These are phyloP conservation scores for Lampris incognitus DNA, from an alignment of 2,113 vertebrate species.

Conservation along the genomic window DNA sequence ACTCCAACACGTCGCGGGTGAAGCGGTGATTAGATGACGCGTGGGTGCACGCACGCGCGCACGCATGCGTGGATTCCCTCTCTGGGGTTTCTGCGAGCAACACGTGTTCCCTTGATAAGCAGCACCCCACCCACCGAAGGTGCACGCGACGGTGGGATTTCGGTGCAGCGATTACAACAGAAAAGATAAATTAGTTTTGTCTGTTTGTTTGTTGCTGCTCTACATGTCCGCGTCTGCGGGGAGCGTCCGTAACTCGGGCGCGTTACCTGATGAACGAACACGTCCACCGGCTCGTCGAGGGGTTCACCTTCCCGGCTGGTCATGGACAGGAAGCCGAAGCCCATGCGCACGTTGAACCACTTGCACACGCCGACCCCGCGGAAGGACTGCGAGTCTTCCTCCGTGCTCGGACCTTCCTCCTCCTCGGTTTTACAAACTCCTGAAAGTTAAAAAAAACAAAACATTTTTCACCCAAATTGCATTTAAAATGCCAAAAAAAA, in stretches of 20 bases:
- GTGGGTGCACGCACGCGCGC: too few relatives aligned
- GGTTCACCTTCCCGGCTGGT: constrained; percentile 88
- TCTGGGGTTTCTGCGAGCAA: constrained; percentile 21
- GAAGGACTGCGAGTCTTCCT: constrained; percentile 84
- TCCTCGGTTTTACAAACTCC: constrained; percentile 88
- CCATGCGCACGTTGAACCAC: constrained; percentile 99
- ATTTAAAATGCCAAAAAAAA: not conserved
- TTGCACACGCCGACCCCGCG: constrained; percentile 93
- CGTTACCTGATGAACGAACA: constrained; percentile 97
- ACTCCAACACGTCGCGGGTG: too few relatives aligned
- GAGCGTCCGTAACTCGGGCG: too few relatives aligned
- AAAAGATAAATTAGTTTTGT: too few relatives aligned
- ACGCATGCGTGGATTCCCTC: too few relatives aligned
- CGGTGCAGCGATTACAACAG: too few relatives aligned
- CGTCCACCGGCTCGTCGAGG: constrained; percentile 93
- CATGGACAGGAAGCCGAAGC: constrained; percentile 99
- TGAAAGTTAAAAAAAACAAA: constrained; percentile 54
- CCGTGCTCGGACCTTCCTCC: constrained; percentile 86
- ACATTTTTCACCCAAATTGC: not conserved
- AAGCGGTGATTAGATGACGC: too few relatives aligned
- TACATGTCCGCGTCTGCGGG: too few relatives aligned
- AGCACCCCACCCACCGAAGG: constrained; percentile 33
- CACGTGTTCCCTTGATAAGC: constrained; percentile 47
- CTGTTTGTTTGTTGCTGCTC: too few relatives aligned
- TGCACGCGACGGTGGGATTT: too few relatives aligned